Percentiles rank a stretch among this genome's conserved stretches.
phyloP scores from a whole-genome alignment of 2,888 invertebrate genomes.

The Pomacea canaliculata region DNA sequence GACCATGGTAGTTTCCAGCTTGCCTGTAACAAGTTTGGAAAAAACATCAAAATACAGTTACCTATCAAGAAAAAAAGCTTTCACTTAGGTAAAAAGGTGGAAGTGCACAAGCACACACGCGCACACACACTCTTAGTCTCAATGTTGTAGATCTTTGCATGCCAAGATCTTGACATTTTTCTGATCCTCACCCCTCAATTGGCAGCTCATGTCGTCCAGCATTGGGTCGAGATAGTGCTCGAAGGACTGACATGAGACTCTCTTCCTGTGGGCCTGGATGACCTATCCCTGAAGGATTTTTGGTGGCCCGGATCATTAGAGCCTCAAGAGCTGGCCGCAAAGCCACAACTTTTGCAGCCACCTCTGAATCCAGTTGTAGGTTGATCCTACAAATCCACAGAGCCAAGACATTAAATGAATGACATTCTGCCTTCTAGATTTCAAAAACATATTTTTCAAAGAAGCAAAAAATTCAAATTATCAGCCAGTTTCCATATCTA shows the following conservation, averaged over 20 bases:
- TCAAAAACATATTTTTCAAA: not conserved
- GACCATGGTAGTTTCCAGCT: conserved; percentile 4
- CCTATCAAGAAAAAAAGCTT: too few relatives aligned
- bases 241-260: conserved; percentile 78
- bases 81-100: too few relatives aligned
- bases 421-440: not conserved
- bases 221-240: conserved; percentile 81
- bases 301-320: conserved; percentile 83
- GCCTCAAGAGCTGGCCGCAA: conserved; percentile 90
- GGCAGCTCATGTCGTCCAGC: conserved; percentile 72
- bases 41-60: too few relatives aligned
- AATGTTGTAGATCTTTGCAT: too few relatives aligned
- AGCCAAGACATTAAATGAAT: not conserved
- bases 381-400: conserved; percentile 76
- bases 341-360: conserved; percentile 86
- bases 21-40: conserved; percentile 9
- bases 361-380: conserved; percentile 83
- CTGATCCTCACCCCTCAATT: conserved; percentile 35
- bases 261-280: conserved; percentile 78
- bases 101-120: too few relatives aligned
- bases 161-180: too few relatives aligned
- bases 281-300: conserved; percentile 82
- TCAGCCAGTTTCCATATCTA: too few relatives aligned
- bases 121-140: too few relatives aligned
- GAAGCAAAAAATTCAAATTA: too few relatives aligned